Evolutionary conservation across 2,888 invertebrate species (phyloP).

Genomic region (Tuberolachnus salignus): DNA sequence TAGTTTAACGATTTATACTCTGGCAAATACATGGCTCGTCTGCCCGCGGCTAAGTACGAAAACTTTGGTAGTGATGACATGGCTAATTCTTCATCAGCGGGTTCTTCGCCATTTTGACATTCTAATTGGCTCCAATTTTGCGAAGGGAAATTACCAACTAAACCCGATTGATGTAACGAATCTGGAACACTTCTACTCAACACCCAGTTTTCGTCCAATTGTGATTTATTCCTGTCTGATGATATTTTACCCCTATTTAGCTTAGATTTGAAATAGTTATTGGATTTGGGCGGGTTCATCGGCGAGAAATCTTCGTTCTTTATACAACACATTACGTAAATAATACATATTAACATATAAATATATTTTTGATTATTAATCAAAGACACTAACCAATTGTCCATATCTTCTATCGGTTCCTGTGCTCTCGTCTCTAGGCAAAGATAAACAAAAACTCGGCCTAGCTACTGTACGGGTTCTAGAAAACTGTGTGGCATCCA

Average conservation of each 20-base stretch:
- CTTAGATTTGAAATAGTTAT: slow-evolving; percentile 47
- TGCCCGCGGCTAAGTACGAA: slow-evolving; percentile 71
- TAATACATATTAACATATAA: neutral
- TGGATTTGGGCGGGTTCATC: slow-evolving; percentile 45
- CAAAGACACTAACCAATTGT: slow-evolving; percentile 25
- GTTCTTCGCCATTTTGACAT: slow-evolving; percentile 7
- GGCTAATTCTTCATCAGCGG: slow-evolving; percentile 29
- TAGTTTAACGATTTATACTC: slow-evolving; percentile 60
- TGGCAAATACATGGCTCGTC: slow-evolving; percentile 82
- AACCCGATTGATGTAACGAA: slow-evolving; percentile 67
- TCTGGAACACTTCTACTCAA: slow-evolving; percentile 80
- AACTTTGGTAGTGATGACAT: slow-evolving; percentile 62
- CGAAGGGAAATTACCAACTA: slow-evolving; percentile 49
- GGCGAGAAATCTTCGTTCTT: slow-evolving; percentile 51
- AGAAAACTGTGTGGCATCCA: slow-evolving; percentile 63
- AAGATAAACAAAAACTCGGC: slow-evolving; percentile 72
- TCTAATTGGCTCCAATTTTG: slow-evolving; percentile 41
- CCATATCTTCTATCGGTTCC: slow-evolving; percentile 60
- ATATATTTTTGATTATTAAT: neutral
- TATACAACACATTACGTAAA: neutral
- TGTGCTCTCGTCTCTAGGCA: slow-evolving; percentile 72
- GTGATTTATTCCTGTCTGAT: slow-evolving; percentile 61
- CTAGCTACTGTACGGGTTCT: slow-evolving; percentile 44
- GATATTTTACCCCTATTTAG: slow-evolving; percentile 52
- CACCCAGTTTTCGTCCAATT: slow-evolving; percentile 76